Base-by-base conservation (phyloP, 2,888 invertebrate species). In the Ctenicera cuprea region DNA sequence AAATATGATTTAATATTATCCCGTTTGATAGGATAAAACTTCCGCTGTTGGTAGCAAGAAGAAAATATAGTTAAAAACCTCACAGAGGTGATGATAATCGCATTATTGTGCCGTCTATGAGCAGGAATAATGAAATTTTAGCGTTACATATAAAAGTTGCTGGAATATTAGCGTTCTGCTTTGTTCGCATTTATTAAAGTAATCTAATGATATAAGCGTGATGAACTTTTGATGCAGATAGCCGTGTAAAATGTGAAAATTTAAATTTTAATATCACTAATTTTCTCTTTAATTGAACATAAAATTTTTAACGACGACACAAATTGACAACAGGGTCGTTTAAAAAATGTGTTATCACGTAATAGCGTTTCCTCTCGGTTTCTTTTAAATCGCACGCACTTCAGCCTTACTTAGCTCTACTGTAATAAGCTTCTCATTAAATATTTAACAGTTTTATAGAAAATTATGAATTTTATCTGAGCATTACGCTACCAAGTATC, bases 171-270 rank as follows among this genome's bases (percentile, higher is more conserved):
- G 45, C 68, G 59, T 66, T 59, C 73, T 69, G 73, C 73, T 73
- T 75, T 73, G 70, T 71, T 73, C 70, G 71, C 76, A 66, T 76
- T 76, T 73, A 76, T 76, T 75, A 76, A 72, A 74, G 69, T 76
- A 76, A 76, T 76, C 64, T 76, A 75, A 76, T 76, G 76, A 72
- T 72, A 71, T 69, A 69, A 33, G 63, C 76, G 41, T 64, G 76
- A 75, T 73, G 73, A 70, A 73, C 72, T 74, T 74, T 71, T 62
- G 68, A 54, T 75, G 68, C 67, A 67, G 54, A 71, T 71, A 73
- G 59, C 74, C 61, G 73, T 57, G 65, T 66, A 75, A 69, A 65
- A 75, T 65, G 54, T 70, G 61, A 65, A 72, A 71, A 67, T 74
- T 74, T 43, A 69, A 74, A 67, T 74, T 71, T 74, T 74, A 67